Base-by-base conservation (phyloP, 2,888 invertebrate species). In the Epirrhoe alternata region DNA sequence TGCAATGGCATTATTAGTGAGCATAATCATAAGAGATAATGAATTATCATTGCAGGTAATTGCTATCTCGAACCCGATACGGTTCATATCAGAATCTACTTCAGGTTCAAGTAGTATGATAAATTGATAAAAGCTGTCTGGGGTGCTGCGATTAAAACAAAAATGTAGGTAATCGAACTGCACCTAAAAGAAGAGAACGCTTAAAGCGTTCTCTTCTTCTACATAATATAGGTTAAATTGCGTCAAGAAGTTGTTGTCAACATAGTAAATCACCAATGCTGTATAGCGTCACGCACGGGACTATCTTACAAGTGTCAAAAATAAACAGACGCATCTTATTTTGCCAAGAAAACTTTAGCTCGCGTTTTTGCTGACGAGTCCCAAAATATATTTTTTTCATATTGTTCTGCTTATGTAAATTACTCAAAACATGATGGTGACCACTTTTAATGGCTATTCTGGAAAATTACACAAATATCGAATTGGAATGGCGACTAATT, bases 331-430 rank as follows among this genome's bases (percentile, higher is more conserved):
- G 72, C 68, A 74, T 74, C 56, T 54, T 53, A 42, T 54, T 74
- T 76, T 87, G 90, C 89, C 89, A 89, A 89, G 84, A 86, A 83
- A 81, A 76, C 75, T 73, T 60, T 73, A 69, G 73, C 77, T 79
- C 84, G 82, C 83, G 85, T 82, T 81, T 70, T 74, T 79, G 76
- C 76, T 79, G 79, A 82, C 79, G 16, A 16, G 12, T 42, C 38
- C 12, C 14, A 16, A 7, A 47, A 16, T 47, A 47, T 12, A 10
- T 12, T 12, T 42, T 42, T 42, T 3, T 10, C 38, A 38, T 42
- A 12, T 10, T 42, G 35, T 8, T 42, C 12, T 42, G 38, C 38
- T 12, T 1, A 38, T 10, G 12, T 42, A 12, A 42, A 12, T 5
- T 12, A 12, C 38, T 12, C 12, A 10, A 12, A 42, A 42, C 12